phyloP scores from a whole-genome alignment of 2,113 vertebrate genomes.

The Salvator merianae region DNA sequence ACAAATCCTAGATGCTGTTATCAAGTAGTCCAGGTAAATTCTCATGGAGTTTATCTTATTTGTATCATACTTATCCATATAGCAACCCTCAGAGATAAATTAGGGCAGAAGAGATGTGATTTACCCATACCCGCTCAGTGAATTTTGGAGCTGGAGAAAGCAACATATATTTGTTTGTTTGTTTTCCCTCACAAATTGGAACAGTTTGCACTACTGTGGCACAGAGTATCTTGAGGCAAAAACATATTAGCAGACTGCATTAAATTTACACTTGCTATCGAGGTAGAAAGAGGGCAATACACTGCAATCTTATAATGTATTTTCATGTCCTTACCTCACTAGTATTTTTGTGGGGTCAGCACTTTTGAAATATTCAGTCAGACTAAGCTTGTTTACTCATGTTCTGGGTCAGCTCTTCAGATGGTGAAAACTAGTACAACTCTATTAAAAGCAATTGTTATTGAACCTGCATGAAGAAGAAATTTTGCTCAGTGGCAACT shows the following conservation, averaged over 20 bases:
- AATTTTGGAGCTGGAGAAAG: background rate
- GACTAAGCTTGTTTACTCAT: constrained; percentile 32
- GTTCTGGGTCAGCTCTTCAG: constrained; percentile 25
- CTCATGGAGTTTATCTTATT: background rate
- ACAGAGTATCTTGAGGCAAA: constrained; percentile 10
- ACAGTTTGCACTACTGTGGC: background rate
- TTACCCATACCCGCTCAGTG: background rate
- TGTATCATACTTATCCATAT: background rate
- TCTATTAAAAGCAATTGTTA: constrained; percentile 12
- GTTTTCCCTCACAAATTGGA: background rate
- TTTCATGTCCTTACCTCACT: constrained; percentile 9
- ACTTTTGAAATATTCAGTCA: constrained; percentile 23
- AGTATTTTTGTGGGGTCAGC: background rate
- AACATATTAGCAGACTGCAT: constrained; percentile 3
- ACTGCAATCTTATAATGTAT: constrained; percentile 21
- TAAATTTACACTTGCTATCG: constrained; percentile 6
- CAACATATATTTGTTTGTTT: background rate
- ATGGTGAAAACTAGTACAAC: background rate
- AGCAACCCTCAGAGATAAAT: background rate
- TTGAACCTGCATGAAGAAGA: constrained; percentile 39
- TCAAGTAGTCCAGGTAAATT: background rate
- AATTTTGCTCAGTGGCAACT: constrained; percentile 58
- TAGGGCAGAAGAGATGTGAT: background rate
- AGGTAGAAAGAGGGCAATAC: constrained; percentile 10
- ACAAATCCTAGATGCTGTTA: background rate